Conservation (phyloP, 2,888 invertebrate species). For the Unio pictorum region DNA sequence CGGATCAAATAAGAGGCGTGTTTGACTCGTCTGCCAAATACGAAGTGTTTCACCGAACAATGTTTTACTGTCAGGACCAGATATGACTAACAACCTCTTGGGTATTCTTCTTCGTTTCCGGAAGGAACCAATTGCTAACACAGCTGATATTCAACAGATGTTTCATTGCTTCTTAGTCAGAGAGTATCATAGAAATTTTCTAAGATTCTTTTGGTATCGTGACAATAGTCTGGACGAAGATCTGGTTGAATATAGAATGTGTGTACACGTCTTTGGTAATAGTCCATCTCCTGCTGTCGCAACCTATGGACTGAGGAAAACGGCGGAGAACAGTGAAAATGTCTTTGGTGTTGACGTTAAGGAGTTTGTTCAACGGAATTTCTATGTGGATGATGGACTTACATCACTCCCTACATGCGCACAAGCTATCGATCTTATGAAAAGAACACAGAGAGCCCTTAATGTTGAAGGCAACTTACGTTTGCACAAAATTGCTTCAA, state of each 20-base stretch:
- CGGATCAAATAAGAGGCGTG: conserved; percentile 10
- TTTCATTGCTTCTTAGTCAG: conserved; percentile 27
- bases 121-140: conserved; percentile 11
- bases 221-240: conserved; percentile 18
- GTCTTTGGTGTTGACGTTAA: conserved; percentile 1
- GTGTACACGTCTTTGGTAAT: background rate
- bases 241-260: conserved; percentile 25
- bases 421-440: conserved; percentile 10
- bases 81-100: conserved; percentile 11
- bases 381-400: no score
- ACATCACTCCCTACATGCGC: no score
- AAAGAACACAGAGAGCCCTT: conserved; percentile 21
- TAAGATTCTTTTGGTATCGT: conserved; percentile 31
- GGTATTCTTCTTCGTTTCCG: conserved; percentile 20
- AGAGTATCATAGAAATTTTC: background rate
- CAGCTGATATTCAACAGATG: conserved; percentile 34
- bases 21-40: conserved; percentile 13
- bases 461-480: conserved; percentile 22
- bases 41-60: conserved; percentile 7
- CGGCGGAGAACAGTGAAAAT: conserved; percentile 1
- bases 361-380: background rate
- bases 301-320: conserved; percentile 9
- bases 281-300: conserved; percentile 20
- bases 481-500: conserved; percentile 42
- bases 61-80: conserved; percentile 10